Evolutionary conservation across 2,113 vertebrate genomes (phyloP).

Genomic region (Pseudopodoces humilis): DNA sequence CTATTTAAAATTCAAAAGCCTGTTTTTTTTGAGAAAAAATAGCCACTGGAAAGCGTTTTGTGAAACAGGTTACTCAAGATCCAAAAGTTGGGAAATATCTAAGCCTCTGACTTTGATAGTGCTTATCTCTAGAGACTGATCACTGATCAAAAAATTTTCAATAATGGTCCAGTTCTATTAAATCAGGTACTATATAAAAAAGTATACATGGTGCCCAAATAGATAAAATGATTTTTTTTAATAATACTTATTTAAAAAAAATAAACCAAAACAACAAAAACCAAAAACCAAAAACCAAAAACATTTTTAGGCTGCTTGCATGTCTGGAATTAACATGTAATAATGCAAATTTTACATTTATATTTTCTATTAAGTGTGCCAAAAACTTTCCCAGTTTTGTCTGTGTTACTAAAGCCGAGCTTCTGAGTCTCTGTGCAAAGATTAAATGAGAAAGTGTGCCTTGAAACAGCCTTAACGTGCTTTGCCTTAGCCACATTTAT

Average conservation of each 20-base stretch:
- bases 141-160: background rate
- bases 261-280: no score
- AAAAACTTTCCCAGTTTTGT: background rate
- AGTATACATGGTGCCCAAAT: background rate
- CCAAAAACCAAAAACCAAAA: no score
- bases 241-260: background rate
- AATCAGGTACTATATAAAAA: background rate
- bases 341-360: background rate
- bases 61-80: background rate
- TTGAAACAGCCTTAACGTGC: background rate
- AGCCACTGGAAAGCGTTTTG: background rate
- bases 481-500: background rate
- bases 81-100: background rate
- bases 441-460: background rate
- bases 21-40: background rate
- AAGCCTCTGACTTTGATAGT: background rate
- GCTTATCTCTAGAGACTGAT: background rate
- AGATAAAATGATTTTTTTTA: background rate
- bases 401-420: background rate
- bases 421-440: background rate
- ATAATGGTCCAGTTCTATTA: background rate
- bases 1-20: background rate
- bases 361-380: background rate
- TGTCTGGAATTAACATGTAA: background rate
- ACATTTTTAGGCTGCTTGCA: background rate